Evolutionary conservation across 2,113 vertebrate genomes (phyloP).

Genomic region (Oceanodroma tethys): DNA sequence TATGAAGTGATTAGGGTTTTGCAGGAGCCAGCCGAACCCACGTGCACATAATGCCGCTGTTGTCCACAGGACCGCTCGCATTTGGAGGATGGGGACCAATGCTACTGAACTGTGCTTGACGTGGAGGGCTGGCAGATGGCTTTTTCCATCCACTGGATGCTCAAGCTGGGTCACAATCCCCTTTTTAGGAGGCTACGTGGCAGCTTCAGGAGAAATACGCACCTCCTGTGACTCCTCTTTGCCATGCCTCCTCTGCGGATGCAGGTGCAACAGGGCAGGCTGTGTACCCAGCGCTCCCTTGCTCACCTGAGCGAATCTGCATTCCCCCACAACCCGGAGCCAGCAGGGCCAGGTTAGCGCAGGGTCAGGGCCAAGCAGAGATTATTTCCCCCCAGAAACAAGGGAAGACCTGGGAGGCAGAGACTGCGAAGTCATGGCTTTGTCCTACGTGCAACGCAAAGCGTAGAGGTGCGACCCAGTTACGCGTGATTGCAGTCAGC

Average conservation of each 20-base stretch:
- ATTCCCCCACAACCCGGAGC: background rate
- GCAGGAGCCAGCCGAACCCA: background rate
- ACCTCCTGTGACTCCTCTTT: background rate
- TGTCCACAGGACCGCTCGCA: rapidly evolving
- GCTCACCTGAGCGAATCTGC: background rate
- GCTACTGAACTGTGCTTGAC: background rate
- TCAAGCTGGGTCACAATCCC: background rate
- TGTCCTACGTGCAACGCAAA: background rate
- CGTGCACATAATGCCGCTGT: rapidly evolving
- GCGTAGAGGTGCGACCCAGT: rapidly evolving
- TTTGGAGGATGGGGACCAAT: background rate
- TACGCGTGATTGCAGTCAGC: rapidly evolving
- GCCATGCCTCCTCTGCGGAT: background rate
- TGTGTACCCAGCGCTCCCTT: background rate
- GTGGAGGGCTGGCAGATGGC: background rate
- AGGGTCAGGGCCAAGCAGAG: background rate
- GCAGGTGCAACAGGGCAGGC: no score
- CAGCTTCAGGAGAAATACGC: background rate
- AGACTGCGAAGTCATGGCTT: background rate
- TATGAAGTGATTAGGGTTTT: background rate
- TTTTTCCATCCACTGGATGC: background rate
- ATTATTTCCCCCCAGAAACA: background rate
- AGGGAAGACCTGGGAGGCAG: background rate
- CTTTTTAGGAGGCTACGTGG: background rate
- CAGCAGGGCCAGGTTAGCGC: rapidly evolving